These are phyloP conservation scores for Pseudococcus viburni DNA, from an alignment of 2,888 invertebrate species.

Conservation along the genomic window DNA sequence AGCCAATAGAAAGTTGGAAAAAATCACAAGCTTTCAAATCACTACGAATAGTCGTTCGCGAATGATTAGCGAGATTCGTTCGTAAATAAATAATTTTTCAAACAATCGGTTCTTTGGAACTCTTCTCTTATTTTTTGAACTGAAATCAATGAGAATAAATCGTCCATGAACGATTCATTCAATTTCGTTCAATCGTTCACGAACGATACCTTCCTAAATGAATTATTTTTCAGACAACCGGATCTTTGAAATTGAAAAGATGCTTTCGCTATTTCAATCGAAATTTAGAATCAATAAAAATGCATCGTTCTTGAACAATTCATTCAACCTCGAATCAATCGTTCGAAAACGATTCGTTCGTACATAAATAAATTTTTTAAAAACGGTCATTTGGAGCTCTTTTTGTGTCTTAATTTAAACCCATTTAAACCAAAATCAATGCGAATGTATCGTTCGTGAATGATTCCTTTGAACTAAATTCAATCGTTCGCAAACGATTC, in stretches of 20 bases:
- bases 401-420: too few relatives aligned
- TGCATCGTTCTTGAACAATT: not conserved
- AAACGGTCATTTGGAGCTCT: too few relatives aligned
- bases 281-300: too few relatives aligned
- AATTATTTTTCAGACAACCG: too few relatives aligned
- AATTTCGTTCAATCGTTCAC: too few relatives aligned
- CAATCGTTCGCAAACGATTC: not conserved
- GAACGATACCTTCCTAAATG: not conserved
- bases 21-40: not conserved
- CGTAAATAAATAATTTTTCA: too few relatives aligned
- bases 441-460: not conserved
- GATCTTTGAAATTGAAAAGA: too few relatives aligned
- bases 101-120: too few relatives aligned
- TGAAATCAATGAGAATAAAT: not conserved
- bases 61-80: not conserved
- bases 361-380: too few relatives aligned
- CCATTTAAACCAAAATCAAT: too few relatives aligned
- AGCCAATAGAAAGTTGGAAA: too few relatives aligned
- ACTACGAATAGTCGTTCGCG: not conserved
- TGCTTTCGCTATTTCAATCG: not conserved
- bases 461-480: not conserved
- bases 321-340: not conserved
- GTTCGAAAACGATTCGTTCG: not conserved
- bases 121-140: too few relatives aligned
- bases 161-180: not conserved